Percentiles rank a stretch among this genome's conserved stretches.
Conservation (phyloP, 2,888 invertebrate genomes). For the Epistrophe eligans region DNA sequence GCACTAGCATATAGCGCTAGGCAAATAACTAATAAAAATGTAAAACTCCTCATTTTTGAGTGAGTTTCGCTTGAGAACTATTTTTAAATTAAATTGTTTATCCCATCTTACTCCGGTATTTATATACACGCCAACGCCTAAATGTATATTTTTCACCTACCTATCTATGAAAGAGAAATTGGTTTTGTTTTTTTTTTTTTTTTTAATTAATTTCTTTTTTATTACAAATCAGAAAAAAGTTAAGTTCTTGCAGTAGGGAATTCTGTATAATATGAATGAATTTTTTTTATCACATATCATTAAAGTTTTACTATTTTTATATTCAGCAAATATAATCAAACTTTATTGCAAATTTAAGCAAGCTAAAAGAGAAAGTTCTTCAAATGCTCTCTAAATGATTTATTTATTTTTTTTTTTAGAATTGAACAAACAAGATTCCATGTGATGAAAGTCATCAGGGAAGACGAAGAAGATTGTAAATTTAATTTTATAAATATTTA, state of each 20-base stretch:
- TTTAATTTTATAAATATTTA: neutral
- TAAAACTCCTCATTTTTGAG: slow-evolving; percentile 45
- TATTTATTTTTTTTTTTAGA: neutral
- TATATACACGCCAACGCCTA: slow-evolving; percentile 31
- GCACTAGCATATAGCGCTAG: neutral
- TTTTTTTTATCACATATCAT: neutral
- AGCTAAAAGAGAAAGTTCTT: slow-evolving; percentile 13
- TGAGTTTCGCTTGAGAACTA: slow-evolving; percentile 17
- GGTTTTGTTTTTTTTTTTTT: neutral
- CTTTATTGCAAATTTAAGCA: slow-evolving; percentile 20
- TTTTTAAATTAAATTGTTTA: slow-evolving; percentile 23
- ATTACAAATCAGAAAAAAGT: neutral
- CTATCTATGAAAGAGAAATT: slow-evolving; percentile 12
- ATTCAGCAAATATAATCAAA: neutral
- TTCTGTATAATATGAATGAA: neutral
- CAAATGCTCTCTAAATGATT: neutral
- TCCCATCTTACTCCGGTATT: slow-evolving; percentile 16
- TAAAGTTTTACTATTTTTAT: neutral
- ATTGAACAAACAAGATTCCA: neutral
- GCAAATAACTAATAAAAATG: slow-evolving; percentile 32
- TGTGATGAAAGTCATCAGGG: neutral
- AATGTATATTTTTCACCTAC: neutral
- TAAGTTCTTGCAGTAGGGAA: neutral
- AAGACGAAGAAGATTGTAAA: neutral
- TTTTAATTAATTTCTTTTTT: neutral